A percentile compares a stretch with the other conserved stretches of the same genome.
These are phyloP conservation scores for Lipophrys pholis DNA, from an alignment of 2,113 vertebrate genomes.

Conservation along the genomic window DNA sequence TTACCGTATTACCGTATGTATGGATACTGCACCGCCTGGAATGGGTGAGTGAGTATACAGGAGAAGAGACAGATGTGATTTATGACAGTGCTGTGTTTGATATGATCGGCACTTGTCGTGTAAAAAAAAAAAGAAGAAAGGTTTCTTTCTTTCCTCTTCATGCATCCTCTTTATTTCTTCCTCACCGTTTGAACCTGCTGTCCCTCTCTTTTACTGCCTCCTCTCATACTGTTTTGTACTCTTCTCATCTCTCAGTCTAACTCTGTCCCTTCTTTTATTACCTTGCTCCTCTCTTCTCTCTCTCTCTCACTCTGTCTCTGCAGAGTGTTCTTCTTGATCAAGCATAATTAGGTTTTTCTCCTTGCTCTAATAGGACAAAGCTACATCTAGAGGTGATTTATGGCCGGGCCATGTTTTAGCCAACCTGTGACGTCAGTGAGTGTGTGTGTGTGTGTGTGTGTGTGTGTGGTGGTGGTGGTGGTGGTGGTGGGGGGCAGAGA, in stretches of 20 bases:
- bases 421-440: slow-evolving; percentile 67
- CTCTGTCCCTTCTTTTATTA: slow-evolving; percentile 74
- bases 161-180: slow-evolving; percentile 4
- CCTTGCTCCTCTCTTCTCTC: slow-evolving; percentile 42
- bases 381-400: slow-evolving; percentile 81
- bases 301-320: slow-evolving; percentile 64
- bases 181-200: slow-evolving; percentile 37
- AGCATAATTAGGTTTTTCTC: slow-evolving; percentile 84
- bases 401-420: slow-evolving; percentile 71
- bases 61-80: slow-evolving; percentile 53
- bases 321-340: slow-evolving; percentile 80
- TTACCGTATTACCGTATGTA: slow-evolving; percentile 73
- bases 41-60: slow-evolving; percentile 47
- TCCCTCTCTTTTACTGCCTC: slow-evolving; percentile 38
- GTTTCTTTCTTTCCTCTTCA: slow-evolving; percentile 10
- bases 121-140: slow-evolving; percentile 24
- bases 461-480: slow-evolving; percentile 28
- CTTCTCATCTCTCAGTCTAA: slow-evolving; percentile 53
- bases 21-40: slow-evolving; percentile 23
- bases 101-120: slow-evolving; percentile 60
- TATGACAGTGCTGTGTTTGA: slow-evolving; percentile 55
- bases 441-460: slow-evolving; percentile 27
- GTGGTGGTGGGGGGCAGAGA: no score
- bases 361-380: slow-evolving; percentile 82
- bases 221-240: slow-evolving; percentile 55